phyloP scores from a whole-genome alignment of 1,140 invertebrate species.

The Drosophila jambulina region DNA sequence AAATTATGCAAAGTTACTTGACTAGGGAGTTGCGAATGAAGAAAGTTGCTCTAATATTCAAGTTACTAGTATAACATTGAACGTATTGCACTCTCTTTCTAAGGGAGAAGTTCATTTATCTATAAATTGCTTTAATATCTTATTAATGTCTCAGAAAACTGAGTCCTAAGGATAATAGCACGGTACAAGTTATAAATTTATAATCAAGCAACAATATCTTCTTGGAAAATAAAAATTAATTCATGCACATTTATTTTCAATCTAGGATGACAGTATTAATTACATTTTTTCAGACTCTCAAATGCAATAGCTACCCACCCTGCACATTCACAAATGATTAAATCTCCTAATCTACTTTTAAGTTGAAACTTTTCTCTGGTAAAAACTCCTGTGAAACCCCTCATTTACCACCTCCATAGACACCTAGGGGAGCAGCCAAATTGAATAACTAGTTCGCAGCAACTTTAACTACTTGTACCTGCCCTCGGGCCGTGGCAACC shows the following conservation, averaged over 20 bases:
- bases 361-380: conserved; percentile 6
- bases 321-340: conserved; percentile 8
- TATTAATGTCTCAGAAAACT: background rate
- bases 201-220: background rate
- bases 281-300: background rate
- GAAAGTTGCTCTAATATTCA: background rate
- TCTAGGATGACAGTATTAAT: no score
- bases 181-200: background rate
- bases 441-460: conserved; percentile 26
- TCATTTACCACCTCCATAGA: background rate
- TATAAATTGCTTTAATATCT: background rate
- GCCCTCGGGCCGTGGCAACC: conserved; percentile 2
- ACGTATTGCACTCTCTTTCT: background rate
- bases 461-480: conserved; percentile 32
- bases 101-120: background rate
- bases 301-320: background rate
- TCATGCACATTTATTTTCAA: no score
- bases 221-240: background rate
- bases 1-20: background rate
- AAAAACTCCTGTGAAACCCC: background rate
- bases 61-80: background rate
- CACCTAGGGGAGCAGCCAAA: background rate
- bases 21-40: background rate
- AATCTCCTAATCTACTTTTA: conserved; percentile 16
- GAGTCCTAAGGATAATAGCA: background rate